Base-by-base conservation (phyloP, 2,888 invertebrate genomes). In the Nymphalis urticae region DNA sequence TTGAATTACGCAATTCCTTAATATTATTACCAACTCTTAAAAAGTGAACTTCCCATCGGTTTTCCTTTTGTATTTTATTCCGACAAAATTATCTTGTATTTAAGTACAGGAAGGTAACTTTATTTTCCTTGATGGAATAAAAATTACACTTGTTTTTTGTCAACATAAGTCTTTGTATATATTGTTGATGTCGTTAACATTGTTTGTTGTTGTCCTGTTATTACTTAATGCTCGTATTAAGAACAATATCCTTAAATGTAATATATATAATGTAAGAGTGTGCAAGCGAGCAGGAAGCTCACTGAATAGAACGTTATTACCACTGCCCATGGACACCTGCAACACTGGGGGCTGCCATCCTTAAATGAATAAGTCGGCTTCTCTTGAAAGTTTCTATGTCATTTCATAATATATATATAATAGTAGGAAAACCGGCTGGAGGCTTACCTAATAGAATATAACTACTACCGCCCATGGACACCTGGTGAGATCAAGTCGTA, bases 121-220 rank as follows among this genome's bases (percentile, higher is more conserved):
- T 59, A 51, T 60, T 64, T 27, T 27, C 61, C 53, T 27, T 64
- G 60, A 54, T 61, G 60, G 53, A 54, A 68, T 64, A 69, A 69
- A 65, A 64, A 64, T 50, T 54, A 60, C 54, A 27, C 36, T 61
- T 69, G 42, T 48, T 27, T 64, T 50, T 61, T 64, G 62, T 65
- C 62, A 64, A 60, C 63, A 60, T 36, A 62, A 66, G 54, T 32
- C 50, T 61, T 62, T 69, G 56, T 64, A 50, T 50, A 62, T 62
- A 48, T 56, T 62, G 62, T 66, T 62, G 51, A 36, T 64, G 61
- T 56, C 58, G 64, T 56, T 48, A 54, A 62, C 64, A 62, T 56
- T 48, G 32, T 62, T 66, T 50, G 42, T 32, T 61, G 48, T 62
- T 53, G 48, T 54, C 32, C 61, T 61, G 53, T 47, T 68, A 61